Evolutionary conservation across 2,797 vertebrate species (phyloP).

Genomic region (Spheniscus humboldti): DNA sequence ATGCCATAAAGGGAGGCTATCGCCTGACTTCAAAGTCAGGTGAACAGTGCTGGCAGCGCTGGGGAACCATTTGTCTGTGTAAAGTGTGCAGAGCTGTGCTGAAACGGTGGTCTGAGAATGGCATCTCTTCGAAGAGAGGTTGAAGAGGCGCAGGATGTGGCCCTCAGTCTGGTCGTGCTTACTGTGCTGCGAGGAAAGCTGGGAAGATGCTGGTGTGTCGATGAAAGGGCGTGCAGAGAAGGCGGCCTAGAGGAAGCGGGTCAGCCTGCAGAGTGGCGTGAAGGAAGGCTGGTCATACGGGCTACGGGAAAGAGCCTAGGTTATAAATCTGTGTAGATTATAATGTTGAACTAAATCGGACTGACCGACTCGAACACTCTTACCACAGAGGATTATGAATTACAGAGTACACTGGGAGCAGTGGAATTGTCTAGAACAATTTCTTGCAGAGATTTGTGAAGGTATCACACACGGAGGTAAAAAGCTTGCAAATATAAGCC

Average conservation of each 20-base stretch:
- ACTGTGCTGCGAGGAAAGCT: rapidly evolving
- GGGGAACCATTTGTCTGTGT: rapidly evolving
- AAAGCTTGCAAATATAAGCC: not conserved
- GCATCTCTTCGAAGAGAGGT: rapidly evolving
- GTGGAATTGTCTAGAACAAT: not conserved
- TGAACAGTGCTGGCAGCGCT: rapidly evolving
- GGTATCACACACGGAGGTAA: rapidly evolving
- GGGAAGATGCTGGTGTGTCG: rapidly evolving
- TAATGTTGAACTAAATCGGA: too few species aligned
- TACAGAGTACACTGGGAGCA: not conserved
- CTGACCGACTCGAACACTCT: too few species aligned
- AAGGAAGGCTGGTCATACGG: rapidly evolving
- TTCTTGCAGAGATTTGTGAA: not conserved
- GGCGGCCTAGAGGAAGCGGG: not conserved
- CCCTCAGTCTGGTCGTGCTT: rapidly evolving
- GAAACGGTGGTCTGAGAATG: rapidly evolving
- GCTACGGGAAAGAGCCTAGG: rapidly evolving
- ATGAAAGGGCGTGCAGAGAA: rapidly evolving
- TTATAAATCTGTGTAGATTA: too few species aligned
- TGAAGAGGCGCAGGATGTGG: rapidly evolving
- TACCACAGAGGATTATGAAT: rapidly evolving
- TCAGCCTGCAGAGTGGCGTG: rapidly evolving
- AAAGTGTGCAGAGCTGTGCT: rapidly evolving
- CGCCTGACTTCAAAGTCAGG: too few species aligned
- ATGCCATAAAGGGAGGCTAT: too few species aligned